Base-by-base conservation (phyloP, 1,140 invertebrate species). In the Marisa cornuarietis region DNA sequence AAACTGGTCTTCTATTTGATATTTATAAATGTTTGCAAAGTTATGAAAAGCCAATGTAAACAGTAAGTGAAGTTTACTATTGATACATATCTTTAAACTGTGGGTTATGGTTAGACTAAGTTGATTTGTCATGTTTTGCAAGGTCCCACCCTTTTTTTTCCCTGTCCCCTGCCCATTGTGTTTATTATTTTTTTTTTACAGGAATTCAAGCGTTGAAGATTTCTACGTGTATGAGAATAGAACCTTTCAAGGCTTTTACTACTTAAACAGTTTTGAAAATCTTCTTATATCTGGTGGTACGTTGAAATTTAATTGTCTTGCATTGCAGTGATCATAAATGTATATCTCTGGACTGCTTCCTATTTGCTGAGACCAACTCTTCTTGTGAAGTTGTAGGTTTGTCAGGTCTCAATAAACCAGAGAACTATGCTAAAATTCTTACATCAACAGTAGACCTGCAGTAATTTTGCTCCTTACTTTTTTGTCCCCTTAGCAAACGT, bases 211-310 rank as follows among this genome's bases (percentile, higher is more conserved):
- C 8, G 95, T 97, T 14, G 95, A 96, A 90, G 94, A 95, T 85
- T 96, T 95, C 91, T 97, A 96, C 90, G 93, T 93, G 85, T 95
- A 93, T 86, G 94, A 94, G 81, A 93, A 93, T 88, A 92, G 93
- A 63, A 93, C 93, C 20, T 73, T 65, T 18, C 93, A 95, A 71
- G 95, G 95, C 22, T 96, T 95, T 90, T 98, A 97, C 89, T 97
- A 96, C 88, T 91, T 97, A 66, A 97, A 97, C 89, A 96, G 95
- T 85, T 97, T 97, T 91, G 93, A 95, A 42, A 91, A 92, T 83
- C 88, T 93, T 51, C 84, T 92, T 16, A 82, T 86, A 11, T 91
- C 90, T 84, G 88, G 89, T 84, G 90, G 91, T 92, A 86, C 86
- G 87, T 58, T 79, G 20, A 42, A 14, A 62, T 52, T 49, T 65